Conservation (phyloP, 2,113 vertebrate species). For the Ictidomys tridecemlineatus region DNA sequence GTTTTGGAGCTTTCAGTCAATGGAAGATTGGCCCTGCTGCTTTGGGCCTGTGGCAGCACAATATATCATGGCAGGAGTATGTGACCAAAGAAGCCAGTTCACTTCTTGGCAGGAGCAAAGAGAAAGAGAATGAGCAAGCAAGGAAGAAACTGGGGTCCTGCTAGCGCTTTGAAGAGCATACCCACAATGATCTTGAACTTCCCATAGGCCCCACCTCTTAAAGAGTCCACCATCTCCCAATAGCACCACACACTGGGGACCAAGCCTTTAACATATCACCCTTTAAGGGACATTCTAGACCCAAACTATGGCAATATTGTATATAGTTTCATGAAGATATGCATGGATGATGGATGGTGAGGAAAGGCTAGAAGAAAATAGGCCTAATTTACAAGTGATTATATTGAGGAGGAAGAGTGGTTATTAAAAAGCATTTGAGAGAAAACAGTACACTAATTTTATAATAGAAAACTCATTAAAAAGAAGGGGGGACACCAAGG, state of each 20-base stretch:
- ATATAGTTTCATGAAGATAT: not conserved
- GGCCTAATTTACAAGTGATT: not conserved
- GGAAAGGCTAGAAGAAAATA: not conserved
- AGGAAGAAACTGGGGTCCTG: not conserved
- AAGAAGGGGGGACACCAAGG: not conserved
- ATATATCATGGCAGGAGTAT: not conserved
- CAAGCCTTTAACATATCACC: not conserved
- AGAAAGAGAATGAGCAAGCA: not conserved
- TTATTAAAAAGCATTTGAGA: not conserved
- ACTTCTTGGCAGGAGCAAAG: not conserved
- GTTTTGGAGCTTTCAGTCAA: not conserved
- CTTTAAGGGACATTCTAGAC: not conserved
- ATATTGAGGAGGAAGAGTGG: not conserved
- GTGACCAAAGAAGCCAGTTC: not conserved
- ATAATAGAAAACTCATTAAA: conserved; percentile 33
- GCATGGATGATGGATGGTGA: not conserved
- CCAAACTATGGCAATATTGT: not conserved
- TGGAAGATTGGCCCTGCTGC: not conserved
- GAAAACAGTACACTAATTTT: conserved; percentile 53
- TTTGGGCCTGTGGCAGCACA: not conserved
- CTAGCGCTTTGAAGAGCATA: not conserved
- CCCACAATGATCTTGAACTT: not conserved
- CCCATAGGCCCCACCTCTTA: not conserved
- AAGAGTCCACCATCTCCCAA: not conserved
- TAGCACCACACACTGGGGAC: not conserved